These are phyloP conservation scores for Zosterops hypoxanthus DNA, from an alignment of 2,113 vertebrate genomes.

Conservation along the genomic window DNA sequence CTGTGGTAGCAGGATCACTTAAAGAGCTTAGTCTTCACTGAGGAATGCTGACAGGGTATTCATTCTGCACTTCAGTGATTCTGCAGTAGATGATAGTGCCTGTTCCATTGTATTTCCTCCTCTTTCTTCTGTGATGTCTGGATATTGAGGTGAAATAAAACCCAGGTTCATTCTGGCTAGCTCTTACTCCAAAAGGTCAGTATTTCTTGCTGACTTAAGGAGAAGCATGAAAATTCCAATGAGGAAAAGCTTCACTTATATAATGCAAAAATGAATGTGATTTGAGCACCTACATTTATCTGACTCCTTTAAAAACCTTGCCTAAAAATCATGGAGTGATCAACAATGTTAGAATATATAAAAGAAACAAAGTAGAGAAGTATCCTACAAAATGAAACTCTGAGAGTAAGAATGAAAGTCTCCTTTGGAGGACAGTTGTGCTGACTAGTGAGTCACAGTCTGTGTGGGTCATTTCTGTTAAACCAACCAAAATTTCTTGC, in stretches of 20 bases:
- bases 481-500: neutral
- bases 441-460: neutral
- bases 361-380: neutral
- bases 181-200: neutral
- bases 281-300: neutral
- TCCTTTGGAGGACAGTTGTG: neutral
- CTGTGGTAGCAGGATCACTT: neutral
- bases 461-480: neutral
- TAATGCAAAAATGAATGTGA: neutral
- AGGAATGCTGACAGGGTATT: constrained; percentile 9
- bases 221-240: neutral
- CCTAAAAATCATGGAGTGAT: neutral
- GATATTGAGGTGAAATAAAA: neutral
- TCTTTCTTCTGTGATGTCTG: neutral
- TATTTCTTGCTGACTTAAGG: neutral
- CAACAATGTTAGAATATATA: neutral
- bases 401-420: neutral
- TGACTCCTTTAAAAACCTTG: neutral
- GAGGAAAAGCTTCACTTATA: neutral
- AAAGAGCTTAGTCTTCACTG: neutral
- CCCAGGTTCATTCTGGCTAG: neutral
- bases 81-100: neutral
- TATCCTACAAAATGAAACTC: neutral
- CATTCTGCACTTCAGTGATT: neutral
- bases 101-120: neutral